Percentiles rank a stretch among this genome's conserved stretches.
Evolutionary conservation across 2,113 vertebrate species (phyloP).

Genomic region (Urocynchramus pylzowi): DNA sequence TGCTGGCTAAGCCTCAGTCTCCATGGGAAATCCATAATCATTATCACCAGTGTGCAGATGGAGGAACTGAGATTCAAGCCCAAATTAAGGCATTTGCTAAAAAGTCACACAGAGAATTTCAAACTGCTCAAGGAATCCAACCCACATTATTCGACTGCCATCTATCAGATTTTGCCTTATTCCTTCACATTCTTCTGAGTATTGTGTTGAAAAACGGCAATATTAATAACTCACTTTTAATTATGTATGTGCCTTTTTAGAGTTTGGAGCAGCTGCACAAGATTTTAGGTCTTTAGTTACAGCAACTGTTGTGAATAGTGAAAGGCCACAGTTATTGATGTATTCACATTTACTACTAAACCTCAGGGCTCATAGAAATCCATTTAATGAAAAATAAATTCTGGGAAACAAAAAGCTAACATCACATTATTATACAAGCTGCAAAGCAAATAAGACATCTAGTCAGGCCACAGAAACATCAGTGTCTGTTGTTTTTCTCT

Average conservation of each 20-base stretch:
- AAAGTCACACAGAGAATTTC: background rate
- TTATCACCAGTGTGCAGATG: conserved; percentile 16
- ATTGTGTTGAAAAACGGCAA: background rate
- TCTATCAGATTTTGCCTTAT: background rate
- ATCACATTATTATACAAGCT: background rate
- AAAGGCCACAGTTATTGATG: background rate
- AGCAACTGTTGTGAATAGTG: background rate
- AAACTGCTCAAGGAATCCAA: background rate
- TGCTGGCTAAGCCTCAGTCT: conserved; percentile 11
- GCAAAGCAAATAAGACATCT: background rate
- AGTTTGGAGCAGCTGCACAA: background rate
- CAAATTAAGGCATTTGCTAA: background rate
- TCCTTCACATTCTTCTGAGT: background rate
- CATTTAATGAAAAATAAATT: background rate
- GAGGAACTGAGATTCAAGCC: conserved; percentile 7
- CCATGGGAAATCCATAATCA: conserved; percentile 11
- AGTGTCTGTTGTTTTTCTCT: background rate
- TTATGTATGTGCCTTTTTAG: background rate
- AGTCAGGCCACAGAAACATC: background rate
- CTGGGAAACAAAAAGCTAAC: background rate
- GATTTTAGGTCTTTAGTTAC: background rate
- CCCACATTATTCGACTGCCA: background rate
- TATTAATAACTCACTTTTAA: background rate
- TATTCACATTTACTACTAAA: background rate
- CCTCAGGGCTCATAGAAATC: background rate